Evolutionary conservation across 2,797 vertebrate genomes (phyloP).

Genomic region (Gymnothorax javanicus): DNA sequence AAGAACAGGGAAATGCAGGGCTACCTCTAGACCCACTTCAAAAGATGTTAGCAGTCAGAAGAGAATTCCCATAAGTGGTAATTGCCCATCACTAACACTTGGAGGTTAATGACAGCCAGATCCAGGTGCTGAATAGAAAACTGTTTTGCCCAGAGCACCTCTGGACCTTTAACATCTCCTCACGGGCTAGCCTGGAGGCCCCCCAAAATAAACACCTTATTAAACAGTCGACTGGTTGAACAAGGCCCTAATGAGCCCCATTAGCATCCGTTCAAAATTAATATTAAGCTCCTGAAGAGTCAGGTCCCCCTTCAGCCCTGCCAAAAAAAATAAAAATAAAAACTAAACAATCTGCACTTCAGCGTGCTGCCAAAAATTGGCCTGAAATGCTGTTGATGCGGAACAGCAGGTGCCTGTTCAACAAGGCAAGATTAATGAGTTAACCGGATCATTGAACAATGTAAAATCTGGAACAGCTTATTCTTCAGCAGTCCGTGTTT

Average conservation of each 20-base stretch:
- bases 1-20: neutral
- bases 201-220: neutral
- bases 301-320: neutral
- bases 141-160: neutral
- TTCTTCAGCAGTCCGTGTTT: too few species aligned
- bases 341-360: neutral
- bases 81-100: neutral
- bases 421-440: too few species aligned
- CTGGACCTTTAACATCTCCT: constrained; percentile 6
- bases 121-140: neutral
- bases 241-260: neutral
- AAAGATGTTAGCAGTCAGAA: neutral
- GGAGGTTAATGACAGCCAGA: neutral
- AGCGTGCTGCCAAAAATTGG: neutral
- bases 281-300: neutral
- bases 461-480: too few species aligned
- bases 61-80: neutral
- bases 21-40: neutral
- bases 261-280: neutral
- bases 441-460: too few species aligned
- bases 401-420: neutral
- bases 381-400: neutral
- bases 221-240: neutral
- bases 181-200: neutral
- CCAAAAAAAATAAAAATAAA: neutral